phyloP scores from a whole-genome alignment of 1,140 invertebrate genomes.

The Cephus cinctus region DNA sequence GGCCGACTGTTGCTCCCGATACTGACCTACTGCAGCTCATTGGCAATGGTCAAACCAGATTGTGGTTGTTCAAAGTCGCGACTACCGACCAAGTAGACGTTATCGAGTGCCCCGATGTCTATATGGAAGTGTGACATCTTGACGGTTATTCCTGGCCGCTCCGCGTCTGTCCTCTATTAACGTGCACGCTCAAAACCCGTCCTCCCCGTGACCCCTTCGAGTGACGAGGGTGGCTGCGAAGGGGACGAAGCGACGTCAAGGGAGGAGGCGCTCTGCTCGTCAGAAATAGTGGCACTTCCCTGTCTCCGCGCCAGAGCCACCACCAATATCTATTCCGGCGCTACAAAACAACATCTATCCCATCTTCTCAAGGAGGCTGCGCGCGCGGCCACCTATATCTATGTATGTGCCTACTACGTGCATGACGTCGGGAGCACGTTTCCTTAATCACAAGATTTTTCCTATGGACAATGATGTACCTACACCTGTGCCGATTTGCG shows the following conservation, averaged over 20 bases:
- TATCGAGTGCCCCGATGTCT: slow-evolving; percentile 42
- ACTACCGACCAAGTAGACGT: too few species aligned
- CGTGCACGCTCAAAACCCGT: slow-evolving; percentile 18
- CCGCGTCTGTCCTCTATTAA: slow-evolving; percentile 44
- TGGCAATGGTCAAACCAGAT: too few species aligned
- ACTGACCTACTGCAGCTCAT: too few species aligned
- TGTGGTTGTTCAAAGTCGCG: too few species aligned
- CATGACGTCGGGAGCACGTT: too few species aligned
- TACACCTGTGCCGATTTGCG: too few species aligned
- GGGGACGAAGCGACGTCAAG: background rate
- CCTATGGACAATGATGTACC: too few species aligned
- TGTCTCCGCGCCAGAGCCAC: slow-evolving; percentile 49
- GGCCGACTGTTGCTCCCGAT: too few species aligned
- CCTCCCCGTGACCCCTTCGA: slow-evolving; percentile 15
- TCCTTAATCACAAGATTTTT: too few species aligned
- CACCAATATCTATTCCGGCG: slow-evolving; percentile 56
- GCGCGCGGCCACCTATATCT: background rate
- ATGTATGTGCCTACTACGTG: slow-evolving; percentile 4
- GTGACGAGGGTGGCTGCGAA: slow-evolving; percentile 6
- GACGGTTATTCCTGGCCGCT: slow-evolving; percentile 54
- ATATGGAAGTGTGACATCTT: slow-evolving; percentile 56
- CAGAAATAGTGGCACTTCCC: slow-evolving; percentile 58
- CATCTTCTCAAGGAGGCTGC: slow-evolving; percentile 8
- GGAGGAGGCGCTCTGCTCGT: slow-evolving; percentile 31
- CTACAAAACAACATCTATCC: slow-evolving; percentile 52